These are phyloP conservation scores for Malacoctenus gilli DNA, from an alignment of 2,797 vertebrate species.

Conservation along the genomic window DNA sequence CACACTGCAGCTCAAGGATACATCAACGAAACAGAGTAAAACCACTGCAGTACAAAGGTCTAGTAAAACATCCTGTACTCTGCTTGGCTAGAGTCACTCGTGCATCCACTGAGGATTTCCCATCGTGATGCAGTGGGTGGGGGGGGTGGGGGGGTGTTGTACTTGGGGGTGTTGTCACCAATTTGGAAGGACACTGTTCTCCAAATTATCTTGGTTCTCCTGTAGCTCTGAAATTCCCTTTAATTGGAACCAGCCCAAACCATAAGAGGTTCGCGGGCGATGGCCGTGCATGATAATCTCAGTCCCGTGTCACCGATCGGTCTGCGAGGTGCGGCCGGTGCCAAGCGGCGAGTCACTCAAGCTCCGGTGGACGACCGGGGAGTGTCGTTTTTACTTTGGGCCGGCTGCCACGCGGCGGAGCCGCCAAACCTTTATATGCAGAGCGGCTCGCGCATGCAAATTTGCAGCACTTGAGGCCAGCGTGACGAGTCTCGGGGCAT, in stretches of 20 bases:
- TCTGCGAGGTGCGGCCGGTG: not conserved
- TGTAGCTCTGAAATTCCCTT: not conserved
- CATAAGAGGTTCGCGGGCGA: not conserved
- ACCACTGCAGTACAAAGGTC: no score
- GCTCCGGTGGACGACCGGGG: conserved; percentile 15
- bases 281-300: not conserved
- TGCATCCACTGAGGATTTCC: no score
- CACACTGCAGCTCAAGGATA: no score
- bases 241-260: not conserved
- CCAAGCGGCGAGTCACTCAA: not conserved
- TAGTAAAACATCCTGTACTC: no score
- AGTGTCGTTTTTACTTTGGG: conserved; percentile 27
- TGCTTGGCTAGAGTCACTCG: no score
- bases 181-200: not conserved
- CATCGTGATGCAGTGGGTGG: not conserved
- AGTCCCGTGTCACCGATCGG: conserved; percentile 3
- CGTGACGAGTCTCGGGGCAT: conserved; percentile 29
- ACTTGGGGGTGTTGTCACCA: not conserved
- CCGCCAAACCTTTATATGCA: conserved; percentile 25
- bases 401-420: conserved; percentile 14
- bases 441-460: conserved; percentile 28
- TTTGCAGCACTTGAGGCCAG: not conserved
- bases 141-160: no score
- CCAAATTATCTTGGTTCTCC: not conserved
- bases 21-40: no score